Evolutionary conservation across 2,113 vertebrate species (phyloP).

Genomic region (Serilophus lunatus): DNA sequence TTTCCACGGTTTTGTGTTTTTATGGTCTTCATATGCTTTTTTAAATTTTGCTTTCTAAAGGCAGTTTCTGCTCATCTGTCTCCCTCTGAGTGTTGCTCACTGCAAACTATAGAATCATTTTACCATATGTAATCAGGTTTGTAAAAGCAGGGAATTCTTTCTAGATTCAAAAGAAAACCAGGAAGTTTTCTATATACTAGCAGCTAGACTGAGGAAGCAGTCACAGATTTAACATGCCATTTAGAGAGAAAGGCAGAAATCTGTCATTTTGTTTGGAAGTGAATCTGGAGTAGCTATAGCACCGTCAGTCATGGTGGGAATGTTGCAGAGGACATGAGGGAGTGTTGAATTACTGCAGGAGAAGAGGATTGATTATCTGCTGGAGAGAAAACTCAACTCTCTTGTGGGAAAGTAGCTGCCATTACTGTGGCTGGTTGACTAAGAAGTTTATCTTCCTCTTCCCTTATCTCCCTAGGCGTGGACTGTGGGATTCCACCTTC

Average conservation of each 20-base stretch:
- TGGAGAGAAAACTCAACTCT: not conserved
- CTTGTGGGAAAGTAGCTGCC: not conserved
- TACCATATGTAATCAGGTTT: not conserved
- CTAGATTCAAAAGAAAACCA: not conserved
- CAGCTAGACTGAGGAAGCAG: not conserved
- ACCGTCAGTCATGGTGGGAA: not conserved
- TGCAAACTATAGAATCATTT: not conserved
- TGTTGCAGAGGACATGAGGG: not conserved
- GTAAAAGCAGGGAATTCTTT: not conserved
- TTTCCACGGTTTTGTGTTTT: not conserved
- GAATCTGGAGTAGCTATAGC: not conserved
- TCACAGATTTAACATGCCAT: not conserved
- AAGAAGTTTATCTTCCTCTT: not conserved
- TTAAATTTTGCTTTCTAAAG: not conserved
- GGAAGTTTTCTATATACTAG: not conserved
- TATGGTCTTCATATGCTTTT: not conserved
- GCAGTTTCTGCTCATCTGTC: not conserved
- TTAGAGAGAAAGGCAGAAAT: not conserved
- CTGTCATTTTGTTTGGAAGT: not conserved
- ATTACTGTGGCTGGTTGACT: not conserved
- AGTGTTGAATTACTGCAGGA: not conserved
- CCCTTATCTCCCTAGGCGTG: slow-evolving; percentile 5
- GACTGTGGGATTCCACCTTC: slow-evolving; percentile 61
- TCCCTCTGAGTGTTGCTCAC: not conserved
- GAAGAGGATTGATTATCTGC: not conserved